A percentile compares a stretch with the other conserved stretches of the same genome.
Conservation (phyloP, 2,113 vertebrate genomes). For the Pitta sordida region DNA sequence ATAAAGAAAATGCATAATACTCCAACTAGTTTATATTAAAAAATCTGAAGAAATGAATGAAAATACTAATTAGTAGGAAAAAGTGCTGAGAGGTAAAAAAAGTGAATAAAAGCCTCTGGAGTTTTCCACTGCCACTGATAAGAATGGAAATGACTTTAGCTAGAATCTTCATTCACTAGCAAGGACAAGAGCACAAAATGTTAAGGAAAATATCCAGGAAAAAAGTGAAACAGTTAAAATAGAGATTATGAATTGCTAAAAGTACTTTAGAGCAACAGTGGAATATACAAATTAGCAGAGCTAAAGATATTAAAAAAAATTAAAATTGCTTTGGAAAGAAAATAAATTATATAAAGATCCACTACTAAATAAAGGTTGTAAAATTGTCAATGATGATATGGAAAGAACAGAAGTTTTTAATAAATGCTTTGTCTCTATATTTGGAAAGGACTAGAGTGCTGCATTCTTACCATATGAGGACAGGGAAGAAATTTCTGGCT, state of each 20-base stretch:
- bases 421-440: background rate
- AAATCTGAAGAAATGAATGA: background rate
- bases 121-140: background rate
- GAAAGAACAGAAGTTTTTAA: slow-evolving; percentile 4
- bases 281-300: background rate
- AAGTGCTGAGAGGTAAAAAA: background rate
- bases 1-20: background rate
- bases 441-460: background rate
- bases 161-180: background rate
- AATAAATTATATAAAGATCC: background rate
- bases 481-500: background rate
- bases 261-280: background rate
- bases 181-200: background rate
- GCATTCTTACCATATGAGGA: slow-evolving; percentile 22
- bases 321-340: background rate
- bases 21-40: background rate
- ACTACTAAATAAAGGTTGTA: background rate
- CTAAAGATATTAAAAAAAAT: background rate
- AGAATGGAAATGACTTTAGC: background rate
- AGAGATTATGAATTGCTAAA: background rate
- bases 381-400: background rate
- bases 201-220: background rate
- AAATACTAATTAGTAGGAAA: background rate
- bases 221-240: background rate
- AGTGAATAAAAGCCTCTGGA: background rate